Percentiles rank a stretch among this genome's conserved stretches.
These are phyloP conservation scores for Coccyzus lansbergi DNA, from an alignment of 2,797 vertebrate species.

Conservation along the genomic window DNA sequence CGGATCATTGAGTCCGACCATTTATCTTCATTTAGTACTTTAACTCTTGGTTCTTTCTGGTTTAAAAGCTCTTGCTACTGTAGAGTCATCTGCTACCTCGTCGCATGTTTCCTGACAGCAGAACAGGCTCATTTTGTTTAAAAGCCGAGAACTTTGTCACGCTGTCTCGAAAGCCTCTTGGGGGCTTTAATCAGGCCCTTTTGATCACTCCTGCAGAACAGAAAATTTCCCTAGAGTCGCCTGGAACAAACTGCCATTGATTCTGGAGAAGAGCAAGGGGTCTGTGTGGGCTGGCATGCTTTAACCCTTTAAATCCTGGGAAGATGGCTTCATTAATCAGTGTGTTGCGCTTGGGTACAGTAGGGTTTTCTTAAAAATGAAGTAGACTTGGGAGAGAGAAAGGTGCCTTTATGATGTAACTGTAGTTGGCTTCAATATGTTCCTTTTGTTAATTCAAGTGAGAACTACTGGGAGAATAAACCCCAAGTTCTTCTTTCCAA, in stretches of 20 bases:
- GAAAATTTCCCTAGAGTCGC: background rate
- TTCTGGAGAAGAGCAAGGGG: background rate
- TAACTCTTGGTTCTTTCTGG: background rate
- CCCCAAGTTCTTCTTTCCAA: accelerated
- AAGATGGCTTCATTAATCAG: too few species aligned
- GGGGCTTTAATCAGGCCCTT: slow-evolving; percentile 37
- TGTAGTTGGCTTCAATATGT: background rate
- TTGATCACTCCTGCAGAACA: slow-evolving; percentile 50
- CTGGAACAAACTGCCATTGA: background rate
- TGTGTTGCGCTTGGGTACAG: background rate
- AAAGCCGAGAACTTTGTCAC: slow-evolving; percentile 45
- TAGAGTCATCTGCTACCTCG: background rate
- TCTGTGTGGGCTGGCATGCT: background rate
- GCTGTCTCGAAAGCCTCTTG: background rate
- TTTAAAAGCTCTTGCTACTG: background rate
- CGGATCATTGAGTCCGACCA: too few species aligned
- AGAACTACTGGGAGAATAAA: background rate
- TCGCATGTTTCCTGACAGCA: background rate
- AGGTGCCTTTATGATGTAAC: background rate
- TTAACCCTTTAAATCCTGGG: background rate
- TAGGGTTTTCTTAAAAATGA: background rate
- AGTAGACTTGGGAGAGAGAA: background rate
- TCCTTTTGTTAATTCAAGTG: background rate
- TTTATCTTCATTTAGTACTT: background rate
- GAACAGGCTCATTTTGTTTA: slow-evolving; percentile 31